Percentiles rank a stretch among this genome's conserved stretches.
Conservation (phyloP, 1,140 invertebrate genomes). For the Medauroidea extradentata region DNA sequence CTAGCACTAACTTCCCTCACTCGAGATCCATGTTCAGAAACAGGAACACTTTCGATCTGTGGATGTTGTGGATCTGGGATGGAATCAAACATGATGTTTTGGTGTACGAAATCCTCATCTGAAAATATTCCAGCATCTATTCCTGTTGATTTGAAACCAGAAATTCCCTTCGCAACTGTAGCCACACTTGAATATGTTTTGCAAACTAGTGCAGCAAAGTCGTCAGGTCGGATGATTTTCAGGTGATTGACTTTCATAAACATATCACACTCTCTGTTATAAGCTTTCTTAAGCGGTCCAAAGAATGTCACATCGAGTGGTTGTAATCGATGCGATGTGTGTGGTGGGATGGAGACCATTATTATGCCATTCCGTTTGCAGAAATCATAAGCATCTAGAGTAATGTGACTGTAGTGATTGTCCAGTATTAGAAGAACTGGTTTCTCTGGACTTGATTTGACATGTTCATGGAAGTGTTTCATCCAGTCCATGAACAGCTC, state of each 20-base stretch:
- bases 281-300: background rate
- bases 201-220: conserved; percentile 29
- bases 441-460: conserved; percentile 24
- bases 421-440: conserved; percentile 30
- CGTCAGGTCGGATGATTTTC: conserved; percentile 34
- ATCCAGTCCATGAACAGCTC: no score
- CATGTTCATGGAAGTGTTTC: conserved; percentile 2
- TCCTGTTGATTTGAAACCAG: background rate
- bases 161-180: background rate
- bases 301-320: no score
- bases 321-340: no score
- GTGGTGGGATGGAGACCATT: conserved; percentile 9
- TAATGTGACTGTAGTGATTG: conserved; percentile 33
- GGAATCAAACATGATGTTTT: no score
- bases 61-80: no score
- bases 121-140: no score
- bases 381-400: conserved; percentile 26
- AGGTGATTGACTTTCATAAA: conserved; percentile 28
- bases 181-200: conserved; percentile 20
- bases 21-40: no score
- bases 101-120: no score
- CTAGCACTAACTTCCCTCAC: no score
- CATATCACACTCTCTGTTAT: conserved; percentile 24
- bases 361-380: conserved; percentile 28
- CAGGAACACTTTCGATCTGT: no score